Conservation (phyloP, 2,113 vertebrate genomes). For the Alectura lathami region DNA sequence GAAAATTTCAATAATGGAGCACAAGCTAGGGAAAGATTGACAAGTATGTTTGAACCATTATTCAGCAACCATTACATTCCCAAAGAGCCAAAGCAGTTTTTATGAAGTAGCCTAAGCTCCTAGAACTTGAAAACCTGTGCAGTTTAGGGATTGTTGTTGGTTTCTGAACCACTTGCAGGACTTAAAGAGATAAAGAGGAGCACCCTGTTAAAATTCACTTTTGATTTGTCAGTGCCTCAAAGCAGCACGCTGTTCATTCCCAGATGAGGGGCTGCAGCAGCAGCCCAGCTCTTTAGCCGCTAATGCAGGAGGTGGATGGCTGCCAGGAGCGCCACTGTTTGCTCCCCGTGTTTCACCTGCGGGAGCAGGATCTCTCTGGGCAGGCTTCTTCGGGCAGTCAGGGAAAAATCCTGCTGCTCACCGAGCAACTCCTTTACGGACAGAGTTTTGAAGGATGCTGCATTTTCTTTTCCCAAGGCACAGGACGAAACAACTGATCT, state of each 20-base stretch:
- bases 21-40: not conserved
- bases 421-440: not conserved
- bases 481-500: not conserved
- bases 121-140: not conserved
- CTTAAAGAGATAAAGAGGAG: not conserved
- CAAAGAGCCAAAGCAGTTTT: not conserved
- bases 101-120: not conserved
- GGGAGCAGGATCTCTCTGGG: not conserved
- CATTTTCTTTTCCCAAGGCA: no score
- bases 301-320: not conserved
- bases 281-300: not conserved
- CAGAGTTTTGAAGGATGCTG: not conserved
- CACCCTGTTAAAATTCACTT: not conserved
- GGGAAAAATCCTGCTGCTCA: not conserved
- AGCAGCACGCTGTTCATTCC: slow-evolving; percentile 19
- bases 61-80: not conserved
- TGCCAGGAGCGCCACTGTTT: not conserved
- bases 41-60: not conserved
- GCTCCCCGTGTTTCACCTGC: not conserved
- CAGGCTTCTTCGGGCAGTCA: not conserved
- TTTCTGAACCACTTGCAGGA: not conserved
- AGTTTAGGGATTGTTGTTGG: not conserved
- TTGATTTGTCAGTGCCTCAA: slow-evolving; percentile 56
- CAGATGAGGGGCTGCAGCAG: not conserved
- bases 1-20: not conserved